Percentiles rank a stretch among this genome's conserved stretches.
phyloP scores from a whole-genome alignment of 2,888 invertebrate genomes.

The Nomada ruficornis region DNA sequence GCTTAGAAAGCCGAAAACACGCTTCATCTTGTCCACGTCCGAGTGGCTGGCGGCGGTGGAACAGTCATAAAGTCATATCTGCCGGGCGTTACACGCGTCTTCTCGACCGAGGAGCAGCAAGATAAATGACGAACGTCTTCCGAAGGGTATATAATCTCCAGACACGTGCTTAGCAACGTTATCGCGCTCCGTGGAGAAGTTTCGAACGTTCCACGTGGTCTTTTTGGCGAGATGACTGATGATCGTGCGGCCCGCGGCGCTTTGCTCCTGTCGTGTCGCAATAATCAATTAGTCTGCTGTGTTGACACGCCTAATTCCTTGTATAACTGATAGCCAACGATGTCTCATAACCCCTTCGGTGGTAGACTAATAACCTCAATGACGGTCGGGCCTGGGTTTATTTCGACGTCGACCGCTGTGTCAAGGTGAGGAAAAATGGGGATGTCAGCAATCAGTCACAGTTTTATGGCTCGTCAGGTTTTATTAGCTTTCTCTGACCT shows the following conservation, averaged over 20 bases:
- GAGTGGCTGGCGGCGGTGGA: not conserved
- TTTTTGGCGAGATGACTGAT: conserved; percentile 72
- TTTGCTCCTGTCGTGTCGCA: conserved; percentile 73
- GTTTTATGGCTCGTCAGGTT: not conserved
- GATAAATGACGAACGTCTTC: conserved; percentile 54
- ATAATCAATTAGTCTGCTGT: conserved; percentile 78
- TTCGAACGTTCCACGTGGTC: conserved; percentile 23
- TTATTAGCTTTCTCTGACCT: too few species aligned
- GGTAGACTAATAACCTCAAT: conserved; percentile 64
- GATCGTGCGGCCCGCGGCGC: conserved; percentile 41
- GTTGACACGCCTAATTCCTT: conserved; percentile 78
- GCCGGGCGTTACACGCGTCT: conserved; percentile 34
- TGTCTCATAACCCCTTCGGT: conserved; percentile 76
- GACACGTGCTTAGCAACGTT: conserved; percentile 56
- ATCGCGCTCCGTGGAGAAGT: conserved; percentile 39
- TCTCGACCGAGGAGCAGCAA: conserved; percentile 29
- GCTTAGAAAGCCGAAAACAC: conserved; percentile 12
- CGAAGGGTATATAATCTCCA: conserved; percentile 52
- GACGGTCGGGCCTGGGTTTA: conserved; percentile 49
- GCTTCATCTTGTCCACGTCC: conserved; percentile 3
- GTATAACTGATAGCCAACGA: conserved; percentile 75
- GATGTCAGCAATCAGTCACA: not conserved
- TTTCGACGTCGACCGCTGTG: conserved; percentile 36
- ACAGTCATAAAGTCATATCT: conserved; percentile 49
- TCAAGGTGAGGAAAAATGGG: conserved; percentile 22